A percentile compares a stretch with the other conserved stretches of the same genome.
Evolutionary conservation across 2,113 vertebrate genomes (phyloP).

Genomic region (Seriola rivoliana): DNA sequence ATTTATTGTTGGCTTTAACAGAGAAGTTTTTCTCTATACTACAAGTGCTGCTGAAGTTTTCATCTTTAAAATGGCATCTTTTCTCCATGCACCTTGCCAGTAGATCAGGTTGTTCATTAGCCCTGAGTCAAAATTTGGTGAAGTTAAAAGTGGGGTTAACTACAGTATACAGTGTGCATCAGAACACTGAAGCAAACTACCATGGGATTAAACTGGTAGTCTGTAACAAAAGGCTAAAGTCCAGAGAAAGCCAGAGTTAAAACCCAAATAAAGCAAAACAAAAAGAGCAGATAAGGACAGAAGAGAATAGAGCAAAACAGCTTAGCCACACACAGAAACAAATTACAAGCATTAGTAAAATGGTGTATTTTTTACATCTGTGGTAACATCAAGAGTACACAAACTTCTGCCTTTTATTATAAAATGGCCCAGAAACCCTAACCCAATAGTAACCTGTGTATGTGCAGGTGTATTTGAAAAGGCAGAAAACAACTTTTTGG

Average conservation of each 20-base stretch:
- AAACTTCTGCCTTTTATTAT: neutral
- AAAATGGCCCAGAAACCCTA: neutral
- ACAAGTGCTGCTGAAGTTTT: neutral
- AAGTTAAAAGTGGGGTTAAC: neutral
- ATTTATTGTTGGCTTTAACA: neutral
- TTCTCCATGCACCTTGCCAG: neutral
- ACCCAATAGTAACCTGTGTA: neutral
- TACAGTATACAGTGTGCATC: neutral
- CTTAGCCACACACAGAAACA: too few species aligned
- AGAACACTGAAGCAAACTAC: constrained; percentile 10
- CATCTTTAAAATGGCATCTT: neutral
- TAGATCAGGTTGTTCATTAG: neutral
- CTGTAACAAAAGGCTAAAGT: constrained; percentile 38
- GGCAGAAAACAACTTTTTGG: neutral
- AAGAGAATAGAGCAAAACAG: neutral
- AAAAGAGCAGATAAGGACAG: constrained; percentile 3
- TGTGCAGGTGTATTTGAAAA: neutral
- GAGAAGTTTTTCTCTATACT: neutral
- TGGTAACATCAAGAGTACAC: neutral
- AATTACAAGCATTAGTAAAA: neutral
- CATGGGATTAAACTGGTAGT: constrained; percentile 9
- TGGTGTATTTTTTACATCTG: neutral
- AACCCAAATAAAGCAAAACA: constrained; percentile 19
- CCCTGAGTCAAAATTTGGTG: neutral
- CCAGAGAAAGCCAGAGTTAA: constrained; percentile 14